Evolutionary conservation across 2,888 invertebrate species (phyloP).

Genomic region (Limenitis camilla): DNA sequence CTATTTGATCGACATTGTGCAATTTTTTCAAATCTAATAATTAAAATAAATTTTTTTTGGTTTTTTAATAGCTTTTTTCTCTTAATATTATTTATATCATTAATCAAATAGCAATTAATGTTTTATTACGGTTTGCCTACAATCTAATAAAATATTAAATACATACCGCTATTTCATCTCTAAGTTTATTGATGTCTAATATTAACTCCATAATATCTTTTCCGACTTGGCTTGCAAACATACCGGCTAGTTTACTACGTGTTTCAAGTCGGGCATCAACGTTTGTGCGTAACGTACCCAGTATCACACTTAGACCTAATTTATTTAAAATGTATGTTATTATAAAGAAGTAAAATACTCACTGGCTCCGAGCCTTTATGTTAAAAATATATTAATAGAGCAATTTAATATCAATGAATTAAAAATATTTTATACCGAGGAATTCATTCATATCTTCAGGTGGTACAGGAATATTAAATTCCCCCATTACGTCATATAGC

Average conservation of each 20-base stretch:
- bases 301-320: conserved; percentile 76
- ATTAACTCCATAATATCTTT: conserved; percentile 85
- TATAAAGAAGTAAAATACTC: not conserved
- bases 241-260: conserved; percentile 78
- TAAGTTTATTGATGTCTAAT: conserved; percentile 81
- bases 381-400: not conserved
- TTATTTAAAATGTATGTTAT: not conserved
- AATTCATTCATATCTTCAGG: conserved; percentile 81
- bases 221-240: conserved; percentile 83
- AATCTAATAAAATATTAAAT: not conserved
- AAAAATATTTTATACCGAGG: conserved; percentile 41
- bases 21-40: not conserved
- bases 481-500: conserved; percentile 87
- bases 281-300: conserved; percentile 78
- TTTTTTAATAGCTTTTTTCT: not conserved
- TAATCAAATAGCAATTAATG: not conserved
- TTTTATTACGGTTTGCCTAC: not conserved
- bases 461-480: conserved; percentile 82
- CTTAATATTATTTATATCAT: not conserved
- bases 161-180: conserved; percentile 80
- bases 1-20: not conserved
- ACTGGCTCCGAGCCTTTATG: not conserved
- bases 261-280: conserved; percentile 82
- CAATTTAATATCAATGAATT: not conserved
- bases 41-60: too few species aligned